Percentiles rank a stretch among this genome's conserved stretches.
Conservation (phyloP, 1,140 invertebrate genomes). For the Galendromus occidentalis region DNA sequence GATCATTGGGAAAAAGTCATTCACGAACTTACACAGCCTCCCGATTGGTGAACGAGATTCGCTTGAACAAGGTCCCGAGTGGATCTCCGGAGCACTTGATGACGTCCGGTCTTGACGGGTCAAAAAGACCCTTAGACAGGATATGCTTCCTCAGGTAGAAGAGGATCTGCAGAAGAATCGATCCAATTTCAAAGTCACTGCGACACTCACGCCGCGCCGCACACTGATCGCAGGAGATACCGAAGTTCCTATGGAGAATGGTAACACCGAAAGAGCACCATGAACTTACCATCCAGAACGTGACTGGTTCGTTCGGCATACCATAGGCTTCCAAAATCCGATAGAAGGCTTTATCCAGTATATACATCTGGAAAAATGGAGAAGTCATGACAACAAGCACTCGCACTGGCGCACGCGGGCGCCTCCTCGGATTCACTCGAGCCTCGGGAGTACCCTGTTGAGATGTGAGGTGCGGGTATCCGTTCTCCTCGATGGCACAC, state of each 20-base stretch:
- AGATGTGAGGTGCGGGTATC: no score
- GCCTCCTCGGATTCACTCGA: no score
- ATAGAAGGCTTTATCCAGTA: neutral
- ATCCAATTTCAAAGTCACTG: no score
- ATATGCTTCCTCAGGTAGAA: neutral
- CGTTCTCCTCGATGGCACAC: no score
- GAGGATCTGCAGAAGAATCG: neutral
- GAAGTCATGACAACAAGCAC: no score
- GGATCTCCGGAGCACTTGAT: neutral
- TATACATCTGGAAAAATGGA: neutral
- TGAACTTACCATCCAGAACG: neutral
- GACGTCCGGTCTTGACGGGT: neutral
- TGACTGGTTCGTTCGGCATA: neutral
- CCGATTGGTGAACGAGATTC: neutral
- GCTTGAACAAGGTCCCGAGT: neutral
- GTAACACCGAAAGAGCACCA: neutral
- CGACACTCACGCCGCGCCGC: no score
- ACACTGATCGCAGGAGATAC: no score
- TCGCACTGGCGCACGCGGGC: neutral
- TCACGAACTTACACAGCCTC: constrained; percentile 4
- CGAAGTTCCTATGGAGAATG: no score
- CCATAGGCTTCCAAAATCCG: neutral
- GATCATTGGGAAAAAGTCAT: neutral
- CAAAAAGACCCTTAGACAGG: neutral
- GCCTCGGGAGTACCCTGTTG: no score